phyloP scores from a whole-genome alignment of 2,797 vertebrate genomes.

The Epinephelus coioides region DNA sequence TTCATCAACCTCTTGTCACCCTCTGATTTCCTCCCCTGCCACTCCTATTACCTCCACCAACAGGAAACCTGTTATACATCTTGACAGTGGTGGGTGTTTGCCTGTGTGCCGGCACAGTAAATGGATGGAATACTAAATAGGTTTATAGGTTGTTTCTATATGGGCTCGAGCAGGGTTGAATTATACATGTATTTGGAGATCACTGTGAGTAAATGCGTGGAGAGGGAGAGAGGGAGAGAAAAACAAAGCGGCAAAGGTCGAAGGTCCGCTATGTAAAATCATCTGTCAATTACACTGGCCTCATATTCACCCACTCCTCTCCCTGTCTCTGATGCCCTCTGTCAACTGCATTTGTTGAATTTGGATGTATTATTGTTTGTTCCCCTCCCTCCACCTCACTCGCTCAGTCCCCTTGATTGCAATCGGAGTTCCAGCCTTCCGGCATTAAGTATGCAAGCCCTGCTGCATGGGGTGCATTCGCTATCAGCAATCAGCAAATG shows the following conservation, averaged over 20 bases:
- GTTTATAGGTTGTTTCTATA: constrained; percentile 49
- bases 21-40: constrained; percentile 63
- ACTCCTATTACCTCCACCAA: constrained; percentile 62
- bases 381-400: constrained; percentile 42
- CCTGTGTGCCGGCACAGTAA: constrained; percentile 44
- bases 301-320: constrained; percentile 39
- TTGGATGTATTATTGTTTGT: constrained; percentile 63
- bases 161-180: constrained; percentile 51
- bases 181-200: constrained; percentile 71
- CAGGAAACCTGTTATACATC: constrained; percentile 61
- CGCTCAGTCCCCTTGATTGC: constrained; percentile 72
- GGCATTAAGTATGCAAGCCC: constrained; percentile 70
- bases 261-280: constrained; percentile 51
- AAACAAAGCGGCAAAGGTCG: constrained; percentile 59
- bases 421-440: constrained; percentile 66
- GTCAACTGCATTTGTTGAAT: constrained; percentile 73
- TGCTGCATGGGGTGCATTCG: constrained; percentile 56
- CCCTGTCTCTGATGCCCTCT: constrained; percentile 50
- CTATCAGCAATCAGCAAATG: constrained; percentile 80
- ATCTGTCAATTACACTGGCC: constrained; percentile 60
- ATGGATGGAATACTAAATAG: constrained; percentile 69
- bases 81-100: constrained; percentile 67
- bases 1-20: constrained; percentile 65
- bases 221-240: constrained; percentile 12
- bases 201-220: constrained; percentile 25